phyloP scores from a whole-genome alignment of 2,888 invertebrate species.

The Ischnus inquisitorius region DNA sequence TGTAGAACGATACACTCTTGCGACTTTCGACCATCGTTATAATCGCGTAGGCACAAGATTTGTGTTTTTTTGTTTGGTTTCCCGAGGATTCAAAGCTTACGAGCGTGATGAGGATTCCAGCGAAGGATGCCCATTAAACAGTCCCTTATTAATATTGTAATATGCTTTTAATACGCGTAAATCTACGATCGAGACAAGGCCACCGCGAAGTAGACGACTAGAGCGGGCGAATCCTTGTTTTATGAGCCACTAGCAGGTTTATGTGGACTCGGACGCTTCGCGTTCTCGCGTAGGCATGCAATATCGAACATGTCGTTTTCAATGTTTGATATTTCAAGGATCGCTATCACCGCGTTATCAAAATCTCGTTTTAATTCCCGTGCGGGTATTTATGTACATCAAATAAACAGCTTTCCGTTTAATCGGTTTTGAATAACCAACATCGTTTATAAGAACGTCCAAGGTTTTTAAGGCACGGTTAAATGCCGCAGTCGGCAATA shows the following conservation, averaged over 20 bases:
- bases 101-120: slow-evolving; percentile 12
- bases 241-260: slow-evolving; percentile 61
- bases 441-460: too few species aligned
- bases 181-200: slow-evolving; percentile 80
- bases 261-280: slow-evolving; percentile 60
- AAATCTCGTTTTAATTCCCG: too few species aligned
- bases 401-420: too few species aligned
- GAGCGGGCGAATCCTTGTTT: slow-evolving; percentile 55
- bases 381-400: not conserved
- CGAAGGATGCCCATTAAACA: slow-evolving; percentile 73
- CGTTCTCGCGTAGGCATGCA: not conserved
- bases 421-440: too few species aligned
- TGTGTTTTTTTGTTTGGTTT: not conserved
- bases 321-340: slow-evolving; percentile 3
- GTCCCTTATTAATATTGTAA: slow-evolving; percentile 82
- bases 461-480: too few species aligned
- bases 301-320: slow-evolving; percentile 12
- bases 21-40: not conserved
- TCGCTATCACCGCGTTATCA: too few species aligned
- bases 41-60: slow-evolving; percentile 20
- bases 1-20: not conserved
- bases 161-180: slow-evolving; percentile 81
- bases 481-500: too few species aligned
- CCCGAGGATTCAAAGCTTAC: slow-evolving; percentile 18
- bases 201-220: slow-evolving; percentile 74